Evolutionary conservation across 2,888 invertebrate species (phyloP).

Genomic region (Sesamia inferens): DNA sequence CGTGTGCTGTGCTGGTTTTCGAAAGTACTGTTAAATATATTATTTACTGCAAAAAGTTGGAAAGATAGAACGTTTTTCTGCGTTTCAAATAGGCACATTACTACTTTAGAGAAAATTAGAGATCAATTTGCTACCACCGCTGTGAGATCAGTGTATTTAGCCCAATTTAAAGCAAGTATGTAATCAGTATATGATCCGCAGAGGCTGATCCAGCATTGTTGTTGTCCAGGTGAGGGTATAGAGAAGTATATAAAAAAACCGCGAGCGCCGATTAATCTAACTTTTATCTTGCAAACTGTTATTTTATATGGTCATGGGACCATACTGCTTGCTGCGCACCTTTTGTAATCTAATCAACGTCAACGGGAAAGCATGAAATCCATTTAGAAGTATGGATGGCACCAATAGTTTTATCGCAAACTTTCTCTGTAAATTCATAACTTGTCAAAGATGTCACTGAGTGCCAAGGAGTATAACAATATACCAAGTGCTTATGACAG

Average conservation of each 20-base stretch:
- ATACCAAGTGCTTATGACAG: too few species aligned
- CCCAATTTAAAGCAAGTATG: background rate
- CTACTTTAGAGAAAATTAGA: background rate
- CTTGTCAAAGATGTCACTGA: too few species aligned
- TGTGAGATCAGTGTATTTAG: background rate
- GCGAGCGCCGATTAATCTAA: too few species aligned
- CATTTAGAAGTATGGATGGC: background rate
- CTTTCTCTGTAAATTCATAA: background rate
- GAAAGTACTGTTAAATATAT: constrained; percentile 36
- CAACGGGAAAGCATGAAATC: background rate
- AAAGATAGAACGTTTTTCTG: constrained; percentile 3
- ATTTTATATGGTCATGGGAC: background rate
- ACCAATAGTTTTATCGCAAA: background rate
- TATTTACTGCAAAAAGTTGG: constrained; percentile 7
- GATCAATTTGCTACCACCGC: too few species aligned
- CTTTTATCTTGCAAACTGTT: too few species aligned
- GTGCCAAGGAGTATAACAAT: too few species aligned
- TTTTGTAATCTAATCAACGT: background rate
- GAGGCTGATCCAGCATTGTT: background rate
- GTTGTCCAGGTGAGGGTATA: background rate
- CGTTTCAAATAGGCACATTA: background rate
- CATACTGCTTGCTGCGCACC: background rate
- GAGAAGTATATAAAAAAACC: background rate
- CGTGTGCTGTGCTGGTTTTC: constrained; percentile 21
- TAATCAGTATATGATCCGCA: background rate